These are phyloP conservation scores for Mya arenaria DNA, from an alignment of 1,140 invertebrate species.

Conservation along the genomic window DNA sequence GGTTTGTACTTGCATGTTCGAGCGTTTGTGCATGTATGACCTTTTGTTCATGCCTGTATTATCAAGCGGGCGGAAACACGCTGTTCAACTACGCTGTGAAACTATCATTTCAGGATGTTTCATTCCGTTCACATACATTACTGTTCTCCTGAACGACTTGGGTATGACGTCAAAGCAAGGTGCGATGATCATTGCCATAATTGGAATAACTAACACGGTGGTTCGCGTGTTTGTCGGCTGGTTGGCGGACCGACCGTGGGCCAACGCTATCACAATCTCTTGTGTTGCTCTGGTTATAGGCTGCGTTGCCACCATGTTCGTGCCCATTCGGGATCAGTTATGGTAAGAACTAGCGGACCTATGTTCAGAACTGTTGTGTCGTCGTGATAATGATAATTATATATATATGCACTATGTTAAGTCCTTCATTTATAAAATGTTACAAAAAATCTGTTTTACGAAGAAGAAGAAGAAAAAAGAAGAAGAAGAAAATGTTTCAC, in stretches of 20 bases:
- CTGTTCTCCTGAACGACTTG: conserved; percentile 75
- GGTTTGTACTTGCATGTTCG: too few species aligned
- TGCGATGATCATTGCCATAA: conserved; percentile 90
- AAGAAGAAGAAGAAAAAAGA: too few species aligned
- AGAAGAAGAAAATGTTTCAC: too few species aligned
- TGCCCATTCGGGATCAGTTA: conserved; percentile 92
- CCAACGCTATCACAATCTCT: conserved; percentile 93
- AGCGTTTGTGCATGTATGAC: too few species aligned
- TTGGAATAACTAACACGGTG: conserved; percentile 88
- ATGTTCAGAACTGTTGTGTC: too few species aligned
- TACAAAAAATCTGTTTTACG: too few species aligned
- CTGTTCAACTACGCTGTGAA: too few species aligned
- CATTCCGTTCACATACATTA: conserved; percentile 91
- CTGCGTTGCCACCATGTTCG: conserved; percentile 78
- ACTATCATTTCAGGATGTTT: conserved; percentile 89
- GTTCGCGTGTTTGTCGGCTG: conserved; percentile 83
- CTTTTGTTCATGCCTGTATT: too few species aligned
- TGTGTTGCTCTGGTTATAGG: conserved; percentile 93
- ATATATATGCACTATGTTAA: too few species aligned
- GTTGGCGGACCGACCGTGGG: conserved; percentile 83
- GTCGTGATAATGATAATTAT: conserved; percentile 96
- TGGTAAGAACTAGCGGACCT: conserved; percentile 89
- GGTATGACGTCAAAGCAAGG: conserved; percentile 80
- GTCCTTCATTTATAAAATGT: too few species aligned
- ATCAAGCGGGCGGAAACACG: too few species aligned